Evolutionary conservation across 1,140 invertebrate genomes (phyloP), one percentile per base, ranked within the genome.

Genomic region (Pseudobourletiella spinata): DNA sequence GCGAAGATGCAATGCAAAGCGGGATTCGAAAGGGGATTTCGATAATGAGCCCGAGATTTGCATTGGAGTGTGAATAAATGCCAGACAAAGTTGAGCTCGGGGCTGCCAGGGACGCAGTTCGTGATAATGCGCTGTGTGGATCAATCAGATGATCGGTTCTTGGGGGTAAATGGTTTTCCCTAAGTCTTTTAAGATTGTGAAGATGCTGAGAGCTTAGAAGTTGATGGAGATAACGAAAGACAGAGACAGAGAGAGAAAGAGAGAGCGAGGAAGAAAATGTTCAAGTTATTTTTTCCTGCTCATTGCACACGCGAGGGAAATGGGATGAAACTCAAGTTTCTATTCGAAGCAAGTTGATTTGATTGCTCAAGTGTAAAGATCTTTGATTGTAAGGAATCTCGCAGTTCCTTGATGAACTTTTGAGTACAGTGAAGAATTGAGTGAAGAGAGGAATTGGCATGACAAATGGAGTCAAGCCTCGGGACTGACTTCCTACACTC

Each of bases 61-160:
- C 57, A 59, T 24, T 30, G 20, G 26, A 52, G 63, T 59, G 63
- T 59, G 35, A 55, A 64, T 64, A 64, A 64, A 59, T 64, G 30
- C 30, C 48, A 54, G 59, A 59, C 59, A 50, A 57, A 64, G 48
- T 55, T 59, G 29, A 26, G 8, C 51, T 20, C 15, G 8, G 24
- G 51, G 25, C 6, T 16, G 24, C 29, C n/a, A n/a, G n/a, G 24
- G 50, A 52, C 29, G 22, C 29, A 28, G 46, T 29, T 59, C 35
- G 46, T 56, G 60, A 62, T 62, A 62, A 48, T 55, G 51, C 57
- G 25, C 24, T 62, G 51, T 55, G 26, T 44, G 30, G 22, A 55
- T 56, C 32, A 62, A 55, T 56, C 57, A 59, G 46, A 30, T 25
- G 24, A 48, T 29, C 22, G 54, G 43, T 14, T 28, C 18, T 29